A percentile compares a stretch with the other conserved stretches of the same genome.
phyloP scores from a whole-genome alignment of 2,888 invertebrate genomes.

The Caenorhabditis angaria region DNA sequence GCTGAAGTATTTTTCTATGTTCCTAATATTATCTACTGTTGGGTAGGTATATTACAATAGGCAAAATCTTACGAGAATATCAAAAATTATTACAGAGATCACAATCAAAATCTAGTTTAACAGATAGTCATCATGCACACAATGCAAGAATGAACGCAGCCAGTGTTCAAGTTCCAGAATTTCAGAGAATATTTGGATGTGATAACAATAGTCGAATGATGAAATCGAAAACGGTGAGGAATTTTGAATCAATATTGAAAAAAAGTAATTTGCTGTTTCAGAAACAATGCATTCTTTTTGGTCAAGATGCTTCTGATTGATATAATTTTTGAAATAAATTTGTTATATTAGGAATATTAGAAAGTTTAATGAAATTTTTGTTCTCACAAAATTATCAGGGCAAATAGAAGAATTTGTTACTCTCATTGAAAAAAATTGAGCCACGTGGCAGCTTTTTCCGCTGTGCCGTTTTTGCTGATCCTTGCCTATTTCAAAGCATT shows the following conservation, averaged over 20 bases:
- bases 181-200: not conserved
- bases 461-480: too few species aligned
- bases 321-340: too few species aligned
- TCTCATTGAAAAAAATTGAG: too few species aligned
- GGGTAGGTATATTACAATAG: not conserved
- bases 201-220: not conserved
- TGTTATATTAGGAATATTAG: too few species aligned
- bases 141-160: not conserved
- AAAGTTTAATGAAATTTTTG: too few species aligned
- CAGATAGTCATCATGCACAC: not conserved
- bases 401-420: too few species aligned
- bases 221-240: not conserved
- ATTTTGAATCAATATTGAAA: not conserved
- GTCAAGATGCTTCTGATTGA: not conserved
- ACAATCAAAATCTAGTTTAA: not conserved
- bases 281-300: not conserved
- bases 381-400: too few species aligned
- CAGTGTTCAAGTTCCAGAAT: not conserved
- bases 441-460: too few species aligned
- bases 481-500: too few species aligned
- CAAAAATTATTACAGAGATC: not conserved
- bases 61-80: not conserved
- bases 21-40: not conserved
- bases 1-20: not conserved
- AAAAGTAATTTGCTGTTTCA: not conserved